A percentile compares a stretch with the other conserved stretches of the same genome.
phyloP scores from a whole-genome alignment of 2,888 invertebrate genomes.

The Steromphala cineraria region DNA sequence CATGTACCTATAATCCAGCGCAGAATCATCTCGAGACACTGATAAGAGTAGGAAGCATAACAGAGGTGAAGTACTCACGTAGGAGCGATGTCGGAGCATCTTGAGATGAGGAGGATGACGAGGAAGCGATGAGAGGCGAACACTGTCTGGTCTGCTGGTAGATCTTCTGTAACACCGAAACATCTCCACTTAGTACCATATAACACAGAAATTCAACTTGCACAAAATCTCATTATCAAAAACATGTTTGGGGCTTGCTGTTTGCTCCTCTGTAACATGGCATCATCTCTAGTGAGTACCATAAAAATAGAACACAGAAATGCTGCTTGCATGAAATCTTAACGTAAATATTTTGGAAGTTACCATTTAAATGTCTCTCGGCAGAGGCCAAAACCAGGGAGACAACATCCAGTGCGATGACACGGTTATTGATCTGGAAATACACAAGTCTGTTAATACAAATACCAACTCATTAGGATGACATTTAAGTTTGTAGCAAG shows the following conservation, averaged over 20 bases:
- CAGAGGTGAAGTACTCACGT: constrained; percentile 53
- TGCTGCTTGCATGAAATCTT: no score
- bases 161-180: constrained; percentile 30
- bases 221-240: no score
- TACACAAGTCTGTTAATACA: not conserved
- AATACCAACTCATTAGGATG: no score
- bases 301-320: no score
- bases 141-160: constrained; percentile 46
- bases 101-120: constrained; percentile 60
- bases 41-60: no score
- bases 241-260: no score
- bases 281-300: no score
- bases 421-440: constrained; percentile 71
- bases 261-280: not conserved
- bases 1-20: no score
- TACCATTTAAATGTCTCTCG: constrained; percentile 51
- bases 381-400: constrained; percentile 73
- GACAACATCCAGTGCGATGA: constrained; percentile 78
- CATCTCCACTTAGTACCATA: no score
- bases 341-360: not conserved
- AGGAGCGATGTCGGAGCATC: constrained; percentile 71
- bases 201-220: no score
- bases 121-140: constrained; percentile 54
- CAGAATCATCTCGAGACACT: no score
- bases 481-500: no score